These are phyloP conservation scores for Eutrigla gurnardus DNA, from an alignment of 2,797 vertebrate species.

Conservation along the genomic window DNA sequence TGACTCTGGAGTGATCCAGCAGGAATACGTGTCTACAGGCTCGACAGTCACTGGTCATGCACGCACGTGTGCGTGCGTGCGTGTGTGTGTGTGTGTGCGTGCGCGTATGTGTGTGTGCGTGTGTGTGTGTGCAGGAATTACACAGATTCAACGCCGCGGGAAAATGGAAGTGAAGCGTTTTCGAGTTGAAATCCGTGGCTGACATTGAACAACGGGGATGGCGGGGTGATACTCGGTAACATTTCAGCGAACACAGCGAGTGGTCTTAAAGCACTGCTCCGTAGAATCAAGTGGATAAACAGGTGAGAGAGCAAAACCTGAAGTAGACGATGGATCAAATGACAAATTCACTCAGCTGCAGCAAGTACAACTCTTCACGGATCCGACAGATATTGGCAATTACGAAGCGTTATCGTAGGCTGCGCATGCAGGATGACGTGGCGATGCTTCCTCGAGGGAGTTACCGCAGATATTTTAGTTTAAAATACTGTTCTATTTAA, in stretches of 20 bases:
- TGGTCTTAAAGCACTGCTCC: conserved; percentile 27
- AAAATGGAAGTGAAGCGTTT: conserved; percentile 32
- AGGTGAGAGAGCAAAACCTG: conserved; percentile 28
- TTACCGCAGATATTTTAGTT: not conserved
- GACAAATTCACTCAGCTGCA: not conserved
- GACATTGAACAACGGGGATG: conserved; percentile 47
- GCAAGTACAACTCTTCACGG: not conserved
- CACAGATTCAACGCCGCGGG: conserved; percentile 33
- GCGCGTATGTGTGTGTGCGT: not conserved
- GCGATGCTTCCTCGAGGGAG: not conserved
- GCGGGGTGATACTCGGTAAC: conserved; percentile 32
- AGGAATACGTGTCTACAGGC: conserved; percentile 48
- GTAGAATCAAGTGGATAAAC: conserved; percentile 33
- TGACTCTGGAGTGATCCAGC: conserved; percentile 27
- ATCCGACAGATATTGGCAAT: not conserved
- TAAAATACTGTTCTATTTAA: conserved; percentile 31
- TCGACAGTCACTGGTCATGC: conserved; percentile 45
- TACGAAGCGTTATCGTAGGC: not conserved
- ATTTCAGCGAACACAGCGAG: conserved; percentile 54
- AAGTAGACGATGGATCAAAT: not conserved
- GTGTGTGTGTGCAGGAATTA: conserved; percentile 43
- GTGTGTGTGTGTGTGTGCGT: conserved; percentile 26
- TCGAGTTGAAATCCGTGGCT: conserved; percentile 28
- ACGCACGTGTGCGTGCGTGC: too few relatives aligned
- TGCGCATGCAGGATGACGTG: not conserved